Conservation (phyloP, 2,113 vertebrate genomes). For the Corvus cornix region DNA sequence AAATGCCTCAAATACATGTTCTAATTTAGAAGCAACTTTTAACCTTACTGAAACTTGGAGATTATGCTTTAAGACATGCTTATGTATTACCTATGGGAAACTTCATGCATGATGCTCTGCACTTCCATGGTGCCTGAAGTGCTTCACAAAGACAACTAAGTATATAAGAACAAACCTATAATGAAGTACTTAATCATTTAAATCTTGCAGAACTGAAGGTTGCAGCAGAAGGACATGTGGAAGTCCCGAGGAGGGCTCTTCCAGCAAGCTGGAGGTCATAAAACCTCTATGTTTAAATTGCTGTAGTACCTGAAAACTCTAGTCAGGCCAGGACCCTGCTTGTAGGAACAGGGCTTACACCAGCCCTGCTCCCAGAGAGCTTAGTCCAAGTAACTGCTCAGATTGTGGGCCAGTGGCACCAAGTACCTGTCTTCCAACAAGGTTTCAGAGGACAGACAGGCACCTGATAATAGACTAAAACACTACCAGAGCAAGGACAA, state of each 20-base stretch:
- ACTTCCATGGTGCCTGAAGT: conserved; percentile 6
- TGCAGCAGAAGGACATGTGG: background rate
- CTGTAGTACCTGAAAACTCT: conserved; percentile 24
- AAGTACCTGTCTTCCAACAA: background rate
- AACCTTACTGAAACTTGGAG: conserved; percentile 59
- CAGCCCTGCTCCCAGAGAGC: background rate
- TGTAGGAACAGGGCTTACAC: background rate
- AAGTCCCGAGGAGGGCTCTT: background rate
- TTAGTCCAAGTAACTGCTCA: background rate
- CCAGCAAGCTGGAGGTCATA: background rate
- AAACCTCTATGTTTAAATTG: background rate
- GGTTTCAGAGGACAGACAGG: background rate
- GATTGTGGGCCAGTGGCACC: background rate
- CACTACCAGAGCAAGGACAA: background rate
- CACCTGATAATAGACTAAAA: background rate
- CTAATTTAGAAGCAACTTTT: conserved; percentile 49
- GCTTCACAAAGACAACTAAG: conserved; percentile 51
- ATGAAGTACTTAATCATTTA: conserved; percentile 25
- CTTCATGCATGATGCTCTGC: conserved; percentile 49
- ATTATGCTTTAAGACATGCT: conserved; percentile 51
- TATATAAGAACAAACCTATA: conserved; percentile 35
- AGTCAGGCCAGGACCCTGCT: background rate
- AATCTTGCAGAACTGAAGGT: conserved; percentile 67
- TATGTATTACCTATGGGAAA: conserved; percentile 49
- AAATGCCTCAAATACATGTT: conserved; percentile 53